These are phyloP conservation scores for Tridacna gigas DNA, from an alignment of 2,888 invertebrate genomes.

Conservation along the genomic window DNA sequence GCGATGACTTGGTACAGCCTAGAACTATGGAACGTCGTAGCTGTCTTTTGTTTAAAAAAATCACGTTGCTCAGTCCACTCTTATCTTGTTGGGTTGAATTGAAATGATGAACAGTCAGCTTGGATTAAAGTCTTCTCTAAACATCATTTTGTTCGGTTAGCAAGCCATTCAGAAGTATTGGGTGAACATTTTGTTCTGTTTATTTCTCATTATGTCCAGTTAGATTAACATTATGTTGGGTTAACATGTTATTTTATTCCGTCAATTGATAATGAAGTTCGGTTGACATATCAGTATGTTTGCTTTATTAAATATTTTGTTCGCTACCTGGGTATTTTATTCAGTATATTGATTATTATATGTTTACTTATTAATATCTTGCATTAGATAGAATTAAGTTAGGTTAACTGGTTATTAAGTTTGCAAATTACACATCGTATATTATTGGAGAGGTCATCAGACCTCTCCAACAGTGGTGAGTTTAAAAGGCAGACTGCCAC, in stretches of 20 bases:
- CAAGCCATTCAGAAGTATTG: background rate
- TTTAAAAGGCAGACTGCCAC: no score
- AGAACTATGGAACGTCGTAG: background rate
- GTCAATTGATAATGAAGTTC: background rate
- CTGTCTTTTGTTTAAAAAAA: background rate
- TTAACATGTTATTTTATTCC: background rate
- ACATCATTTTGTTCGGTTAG: slow-evolving; percentile 3
- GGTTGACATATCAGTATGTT: background rate
- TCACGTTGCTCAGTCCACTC: background rate
- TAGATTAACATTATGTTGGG: background rate
- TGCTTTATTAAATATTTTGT: background rate
- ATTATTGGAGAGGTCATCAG: no score
- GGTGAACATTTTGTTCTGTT: background rate
- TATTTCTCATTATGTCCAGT: slow-evolving; percentile 3
- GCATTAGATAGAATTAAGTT: no score
- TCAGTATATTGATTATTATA: no score
- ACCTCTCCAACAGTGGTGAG: no score
- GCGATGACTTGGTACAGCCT: no score
- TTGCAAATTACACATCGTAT: no score
- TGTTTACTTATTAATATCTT: no score
- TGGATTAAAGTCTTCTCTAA: background rate
- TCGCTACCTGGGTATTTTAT: no score
- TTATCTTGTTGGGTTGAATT: background rate
- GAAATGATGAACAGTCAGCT: background rate
- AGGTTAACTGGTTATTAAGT: no score